Evolutionary conservation across 2,113 vertebrate species (phyloP), one percentile per base, ranked within the genome.

Genomic region (Mobula birostris): DNA sequence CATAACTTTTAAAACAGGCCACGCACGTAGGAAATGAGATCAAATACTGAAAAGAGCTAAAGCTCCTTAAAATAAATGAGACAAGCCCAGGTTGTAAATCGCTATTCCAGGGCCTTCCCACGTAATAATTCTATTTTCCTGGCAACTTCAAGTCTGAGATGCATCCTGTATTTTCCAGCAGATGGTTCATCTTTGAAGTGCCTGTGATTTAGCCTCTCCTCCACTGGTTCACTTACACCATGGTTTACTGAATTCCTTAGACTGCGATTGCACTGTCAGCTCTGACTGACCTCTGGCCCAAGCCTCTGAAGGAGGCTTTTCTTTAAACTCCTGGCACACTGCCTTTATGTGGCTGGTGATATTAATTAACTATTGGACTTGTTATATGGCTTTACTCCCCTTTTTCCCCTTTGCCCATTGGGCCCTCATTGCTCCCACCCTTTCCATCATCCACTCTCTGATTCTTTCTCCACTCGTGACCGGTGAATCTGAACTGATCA

Each of bases 141-240:
- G 91, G 70, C 91, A 93, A 56, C 91, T 29, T 29, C 19, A 36
- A 76, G 91, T 93, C 91, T 93, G 91, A 93, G 68, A 72, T 74
- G 91, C 68, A 93, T 93, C 91, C 91, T 93, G 91, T 93, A 93
- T 76, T 76, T 72, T 93, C 68, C 0, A 93, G 91, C 91, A 93
- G 91, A 93, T 93, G 88, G 88, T 91, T 91, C 63, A 91, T 91
- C 88, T 91, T 91, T 70, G 88, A 91, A 91, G 63, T 91, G 88
- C 19, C 63, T 91, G 91, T 93, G 91, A 76, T 93, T 93, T 93
- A 93, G 91, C 36, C 17, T 68, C 91, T 74, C 19, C 70, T 48
- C 70, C 91, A 76, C 68, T 29, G 19, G 48, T 74, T 3, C 40
- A 76, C 24, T 70, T 29, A 76, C 36, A 7, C 72, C 29, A 93